Percentiles rank a stretch among this genome's conserved stretches.
Conservation (phyloP, 2,888 invertebrate species). For the Hyalella azteca region DNA sequence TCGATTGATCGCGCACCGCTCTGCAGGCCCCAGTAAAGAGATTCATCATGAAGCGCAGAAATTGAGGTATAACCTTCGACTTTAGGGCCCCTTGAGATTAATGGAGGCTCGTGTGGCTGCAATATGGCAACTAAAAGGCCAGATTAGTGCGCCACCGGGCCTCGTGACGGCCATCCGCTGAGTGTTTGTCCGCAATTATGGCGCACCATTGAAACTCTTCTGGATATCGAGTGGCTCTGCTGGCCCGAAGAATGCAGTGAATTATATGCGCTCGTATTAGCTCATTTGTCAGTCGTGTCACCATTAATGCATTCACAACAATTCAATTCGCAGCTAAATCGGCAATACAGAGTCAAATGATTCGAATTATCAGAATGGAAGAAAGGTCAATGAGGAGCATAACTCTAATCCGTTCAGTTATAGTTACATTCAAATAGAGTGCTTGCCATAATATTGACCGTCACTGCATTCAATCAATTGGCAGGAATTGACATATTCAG, state of each 20-base stretch:
- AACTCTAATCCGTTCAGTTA: no score
- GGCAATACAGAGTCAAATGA: no score
- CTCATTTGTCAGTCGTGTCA: background rate
- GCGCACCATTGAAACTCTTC: background rate
- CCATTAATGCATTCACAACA: background rate
- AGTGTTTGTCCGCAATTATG: background rate
- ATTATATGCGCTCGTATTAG: background rate
- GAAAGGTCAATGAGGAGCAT: no score
- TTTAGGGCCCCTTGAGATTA: constrained; percentile 7
- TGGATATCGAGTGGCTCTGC: background rate
- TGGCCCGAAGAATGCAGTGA: background rate
- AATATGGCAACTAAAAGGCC: constrained; percentile 22
- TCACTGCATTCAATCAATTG: no score
- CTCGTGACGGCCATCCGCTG: background rate
- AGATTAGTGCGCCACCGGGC: background rate
- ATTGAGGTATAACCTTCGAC: constrained; percentile 13
- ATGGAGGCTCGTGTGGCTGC: constrained; percentile 20
- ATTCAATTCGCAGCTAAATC: no score
- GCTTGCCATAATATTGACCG: no score
- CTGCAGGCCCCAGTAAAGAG: no score
- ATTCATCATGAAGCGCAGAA: no score
- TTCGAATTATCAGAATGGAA: no score
- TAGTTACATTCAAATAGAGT: no score
- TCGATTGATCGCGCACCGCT: no score
- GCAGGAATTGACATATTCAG: no score